Conservation (phyloP, 1,140 invertebrate genomes). For the Calliphora vicina region DNA sequence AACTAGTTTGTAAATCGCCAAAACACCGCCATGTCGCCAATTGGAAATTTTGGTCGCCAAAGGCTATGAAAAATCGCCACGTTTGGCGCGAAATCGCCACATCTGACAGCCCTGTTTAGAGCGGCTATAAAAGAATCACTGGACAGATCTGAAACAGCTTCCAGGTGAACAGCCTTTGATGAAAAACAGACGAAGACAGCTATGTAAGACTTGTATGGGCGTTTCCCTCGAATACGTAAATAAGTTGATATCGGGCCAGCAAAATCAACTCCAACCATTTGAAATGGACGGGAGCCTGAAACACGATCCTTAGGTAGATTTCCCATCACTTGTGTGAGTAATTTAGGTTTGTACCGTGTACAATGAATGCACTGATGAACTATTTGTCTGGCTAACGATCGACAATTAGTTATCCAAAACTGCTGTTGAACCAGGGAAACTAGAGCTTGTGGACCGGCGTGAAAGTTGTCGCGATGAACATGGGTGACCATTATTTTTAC, state of each 20-base stretch:
- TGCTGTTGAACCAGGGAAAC: constrained; percentile 8
- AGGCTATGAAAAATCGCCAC: too few species aligned
- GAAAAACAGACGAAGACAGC: constrained; percentile 42
- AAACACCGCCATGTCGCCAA: too few species aligned
- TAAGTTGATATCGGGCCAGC: constrained; percentile 8
- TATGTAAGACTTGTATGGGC: constrained; percentile 37
- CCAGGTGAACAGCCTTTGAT: constrained; percentile 1
- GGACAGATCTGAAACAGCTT: constrained; percentile 1
- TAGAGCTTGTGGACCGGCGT: constrained; percentile 33
- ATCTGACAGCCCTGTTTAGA: too few species aligned
- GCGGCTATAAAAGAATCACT: constrained; percentile 14
- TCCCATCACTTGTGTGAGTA: constrained; percentile 24
- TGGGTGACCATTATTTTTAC: neutral
- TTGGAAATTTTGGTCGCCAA: too few species aligned
- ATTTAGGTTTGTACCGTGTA: constrained; percentile 7
- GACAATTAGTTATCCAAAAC: constrained; percentile 35
- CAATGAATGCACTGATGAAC: constrained; percentile 32
- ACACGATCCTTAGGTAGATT: constrained; percentile 31
- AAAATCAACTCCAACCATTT: constrained; percentile 30
- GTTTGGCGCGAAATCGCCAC: too few species aligned
- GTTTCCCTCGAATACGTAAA: constrained; percentile 28
- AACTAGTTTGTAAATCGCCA: too few species aligned
- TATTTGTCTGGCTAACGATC: neutral
- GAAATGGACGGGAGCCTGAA: neutral
- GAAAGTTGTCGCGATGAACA: constrained; percentile 29